A percentile compares a stretch with the other conserved stretches of the same genome.
Conservation (phyloP, 1,140 invertebrate species). For the Piezodorus guildinii region DNA sequence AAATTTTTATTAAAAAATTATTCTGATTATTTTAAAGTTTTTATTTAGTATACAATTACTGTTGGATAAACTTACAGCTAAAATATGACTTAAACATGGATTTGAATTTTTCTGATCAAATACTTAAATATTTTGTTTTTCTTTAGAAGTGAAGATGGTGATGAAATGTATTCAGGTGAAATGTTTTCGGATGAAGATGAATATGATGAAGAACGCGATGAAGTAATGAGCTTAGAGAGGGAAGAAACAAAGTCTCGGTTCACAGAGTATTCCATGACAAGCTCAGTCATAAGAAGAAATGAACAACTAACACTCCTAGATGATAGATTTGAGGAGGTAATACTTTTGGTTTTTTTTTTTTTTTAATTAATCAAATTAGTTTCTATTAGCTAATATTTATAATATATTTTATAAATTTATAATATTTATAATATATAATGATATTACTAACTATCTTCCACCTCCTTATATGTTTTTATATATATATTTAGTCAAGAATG, state of each 20-base stretch:
- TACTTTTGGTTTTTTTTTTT: slow-evolving; percentile 8
- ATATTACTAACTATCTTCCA: no score
- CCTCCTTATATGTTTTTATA: no score
- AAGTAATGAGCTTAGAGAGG: slow-evolving; percentile 45
- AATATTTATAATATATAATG: no score
- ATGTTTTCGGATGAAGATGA: slow-evolving; percentile 37
- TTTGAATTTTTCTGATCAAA: no score
- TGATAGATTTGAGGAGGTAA: slow-evolving; percentile 80
- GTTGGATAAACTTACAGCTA: no score
- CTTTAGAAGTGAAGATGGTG: slow-evolving; percentile 30
- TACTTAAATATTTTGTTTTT: no score
- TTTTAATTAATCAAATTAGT: background rate
- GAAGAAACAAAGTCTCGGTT: slow-evolving; percentile 80
- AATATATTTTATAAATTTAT: no score
- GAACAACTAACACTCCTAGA: slow-evolving; percentile 72
- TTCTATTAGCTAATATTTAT: background rate
- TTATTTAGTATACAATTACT: no score
- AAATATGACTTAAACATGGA: no score
- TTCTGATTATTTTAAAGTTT: no score
- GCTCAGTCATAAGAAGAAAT: slow-evolving; percentile 79
- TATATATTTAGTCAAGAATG: no score
- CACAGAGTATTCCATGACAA: slow-evolving; percentile 89
- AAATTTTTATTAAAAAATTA: no score
- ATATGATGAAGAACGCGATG: slow-evolving; percentile 36
- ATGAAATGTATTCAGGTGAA: slow-evolving; percentile 36